A percentile compares a stretch with the other conserved stretches of the same genome.
phyloP scores from a whole-genome alignment of 2,113 vertebrate genomes.

The Hemibagrus wyckioides region DNA sequence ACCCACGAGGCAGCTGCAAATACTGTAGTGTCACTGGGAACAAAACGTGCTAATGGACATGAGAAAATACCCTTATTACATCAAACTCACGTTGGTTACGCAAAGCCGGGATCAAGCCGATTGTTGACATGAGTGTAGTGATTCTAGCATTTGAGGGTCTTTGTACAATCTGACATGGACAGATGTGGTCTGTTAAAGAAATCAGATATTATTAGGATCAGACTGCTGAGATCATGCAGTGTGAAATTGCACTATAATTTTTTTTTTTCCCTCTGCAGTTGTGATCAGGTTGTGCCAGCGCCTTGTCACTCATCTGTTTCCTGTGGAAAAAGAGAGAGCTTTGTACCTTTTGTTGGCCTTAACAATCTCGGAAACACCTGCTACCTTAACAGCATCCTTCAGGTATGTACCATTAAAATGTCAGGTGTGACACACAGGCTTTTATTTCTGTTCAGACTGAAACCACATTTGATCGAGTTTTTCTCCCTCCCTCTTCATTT shows the following conservation, averaged over 20 bases:
- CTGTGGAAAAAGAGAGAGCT: conserved; percentile 82
- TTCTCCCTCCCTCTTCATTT: not conserved
- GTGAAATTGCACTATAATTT: not conserved
- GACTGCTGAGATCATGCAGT: not conserved
- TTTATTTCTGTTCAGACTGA: not conserved
- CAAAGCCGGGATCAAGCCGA: not conserved
- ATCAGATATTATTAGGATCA: not conserved
- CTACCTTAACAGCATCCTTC: conserved; percentile 95
- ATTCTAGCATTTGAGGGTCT: too few relatives aligned
- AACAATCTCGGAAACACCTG: conserved; percentile 98
- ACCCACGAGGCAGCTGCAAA: too few relatives aligned
- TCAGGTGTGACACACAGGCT: not conserved
- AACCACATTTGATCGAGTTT: not conserved
- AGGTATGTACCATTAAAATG: conserved; percentile 73
- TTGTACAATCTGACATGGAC: not conserved
- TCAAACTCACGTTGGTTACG: not conserved
- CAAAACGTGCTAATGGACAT: not conserved
- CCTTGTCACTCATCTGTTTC: conserved; percentile 74
- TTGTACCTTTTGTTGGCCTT: conserved; percentile 92
- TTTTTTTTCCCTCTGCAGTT: conserved; percentile 58
- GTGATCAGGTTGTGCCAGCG: conserved; percentile 84
- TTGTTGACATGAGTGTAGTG: not conserved
- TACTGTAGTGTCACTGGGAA: not conserved
- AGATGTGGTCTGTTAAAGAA: not conserved
- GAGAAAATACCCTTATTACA: not conserved